Evolutionary conservation across 2,888 invertebrate genomes (phyloP), one percentile per base, ranked within the genome.

Genomic region (Pterostichus niger): DNA sequence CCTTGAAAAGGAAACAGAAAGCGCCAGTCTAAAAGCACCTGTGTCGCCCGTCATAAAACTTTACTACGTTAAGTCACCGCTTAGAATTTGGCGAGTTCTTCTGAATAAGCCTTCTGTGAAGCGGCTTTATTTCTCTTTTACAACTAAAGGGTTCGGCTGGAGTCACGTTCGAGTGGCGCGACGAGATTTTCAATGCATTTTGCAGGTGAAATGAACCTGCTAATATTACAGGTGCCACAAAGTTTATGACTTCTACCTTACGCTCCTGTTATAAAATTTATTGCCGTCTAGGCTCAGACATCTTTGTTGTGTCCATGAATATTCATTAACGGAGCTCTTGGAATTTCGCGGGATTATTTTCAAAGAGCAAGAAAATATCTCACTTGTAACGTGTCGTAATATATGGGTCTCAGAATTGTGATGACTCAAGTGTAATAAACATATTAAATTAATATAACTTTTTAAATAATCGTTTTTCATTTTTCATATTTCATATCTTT

Each of bases 1-100:
- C 31, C 59, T n/a, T 7, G 24, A 24, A 24, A 24, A 24, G 24
- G 24, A 24, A 24, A 24, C 24, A 24, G 40, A 40, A 40, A 40
- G 40, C 40, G 40, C 31, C 31, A 31, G 24, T 11, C 11, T 24
- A 31, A 59, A 59, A 24, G 59, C 59, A 64, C 64, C 64, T 64
- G 64, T 64, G 64, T 24, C 31, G n/a, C n/a, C 24, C 15, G 52
- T 52, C 15, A 31, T 75, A 52, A 75, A 75, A 52, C 44, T 78
- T 78, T 59, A 78, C 56, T n/a, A 40, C 56, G 24, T 3, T 24
- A 24, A 24, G 24, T 24, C 24, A 3, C 40, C 17, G 15, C 40
- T 78, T 79, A 61, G 78, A 79, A 79, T 79, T 79, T 79, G 61
- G 78, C 78, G 40, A 59, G 78, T 44, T 52, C 75, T 24, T 52